Evolutionary conservation across 2,113 vertebrate species (phyloP), one percentile per base, ranked within the genome.

Genomic region (Amblyopsis rosae): DNA sequence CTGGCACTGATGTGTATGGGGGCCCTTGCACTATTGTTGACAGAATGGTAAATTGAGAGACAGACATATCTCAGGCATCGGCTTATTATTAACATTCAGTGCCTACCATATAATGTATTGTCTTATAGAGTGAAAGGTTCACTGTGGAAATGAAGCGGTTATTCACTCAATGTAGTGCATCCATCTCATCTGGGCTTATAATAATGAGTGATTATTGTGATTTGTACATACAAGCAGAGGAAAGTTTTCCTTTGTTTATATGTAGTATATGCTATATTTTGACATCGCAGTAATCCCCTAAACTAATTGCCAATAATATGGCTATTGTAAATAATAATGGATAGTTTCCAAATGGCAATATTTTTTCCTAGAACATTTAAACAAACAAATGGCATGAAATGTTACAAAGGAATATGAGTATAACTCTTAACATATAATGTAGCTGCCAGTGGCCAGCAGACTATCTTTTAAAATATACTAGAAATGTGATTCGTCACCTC

Each of bases 31-130:
- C 79, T 12, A 16, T 12, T 17, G 16, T 9, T 46, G 51, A 45
- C 17, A 12, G 46, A 58, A 54, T 19, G 15, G 5, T 7, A 26
- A 26, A 26, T 9, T 63, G 60, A 73, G 80, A 72, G 55, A 65
- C 77, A 68, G 16, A 64, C 12, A n/a, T 58, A 83, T 86, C 84
- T 83, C 56, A 77, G 65, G 9, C 62, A 33, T 65, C 66, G 88
- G 67, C 67, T 84, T 80, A 50, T 68, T 55, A 89, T 81, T 76
- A 65, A 70, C 35, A 41, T 8, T 1, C 49, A 51, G 16, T 56
- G n/a, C 16, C 17, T 47, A 56, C 15, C 47, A 19, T n/a, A 32
- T 15, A 46, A n/a, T n/a, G 9, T 8, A 19, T 17, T 41, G 6
- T 15, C 32, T 15, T 55, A 17, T 26, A 12, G 32, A 50, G 45